A percentile compares a stretch with the other conserved stretches of the same genome.
Evolutionary conservation across 2,113 vertebrate species (phyloP).

Genomic region (Perca fluviatilis): DNA sequence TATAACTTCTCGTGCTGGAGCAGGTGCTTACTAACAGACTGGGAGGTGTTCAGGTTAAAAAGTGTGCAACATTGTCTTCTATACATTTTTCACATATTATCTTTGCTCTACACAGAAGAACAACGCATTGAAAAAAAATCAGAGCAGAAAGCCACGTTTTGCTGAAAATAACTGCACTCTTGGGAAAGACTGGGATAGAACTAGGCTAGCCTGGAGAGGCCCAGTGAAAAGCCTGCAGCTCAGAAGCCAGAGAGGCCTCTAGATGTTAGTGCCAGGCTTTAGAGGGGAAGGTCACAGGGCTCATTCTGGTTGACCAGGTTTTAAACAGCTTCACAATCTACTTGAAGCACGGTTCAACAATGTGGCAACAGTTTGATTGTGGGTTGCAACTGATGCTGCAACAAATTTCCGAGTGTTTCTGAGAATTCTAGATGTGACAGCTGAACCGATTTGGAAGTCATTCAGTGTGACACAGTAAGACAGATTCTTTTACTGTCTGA

Average conservation of each 20-base stretch:
- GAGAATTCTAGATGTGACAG: slow-evolving; percentile 12
- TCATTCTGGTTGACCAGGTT: slow-evolving; percentile 17
- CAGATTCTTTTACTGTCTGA: slow-evolving; percentile 12
- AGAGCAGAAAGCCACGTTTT: slow-evolving; percentile 56
- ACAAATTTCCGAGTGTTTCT: slow-evolving; percentile 30
- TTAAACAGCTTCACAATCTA: slow-evolving; percentile 41
- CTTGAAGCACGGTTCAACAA: slow-evolving; percentile 25
- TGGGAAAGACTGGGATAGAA: slow-evolving; percentile 66
- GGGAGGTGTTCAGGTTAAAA: slow-evolving; percentile 19
- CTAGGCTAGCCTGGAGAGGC: slow-evolving; percentile 66
- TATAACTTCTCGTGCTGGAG: slow-evolving; percentile 8
- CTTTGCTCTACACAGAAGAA: slow-evolving; percentile 34
- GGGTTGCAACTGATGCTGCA: slow-evolving; percentile 33
- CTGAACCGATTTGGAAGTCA: not conserved
- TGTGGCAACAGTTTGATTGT: slow-evolving; percentile 19
- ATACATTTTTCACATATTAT: slow-evolving; percentile 27
- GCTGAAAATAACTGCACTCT: slow-evolving; percentile 75
- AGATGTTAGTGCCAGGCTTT: slow-evolving; percentile 32
- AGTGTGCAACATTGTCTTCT: not conserved
- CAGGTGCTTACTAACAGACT: slow-evolving; percentile 22
- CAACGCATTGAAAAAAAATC: slow-evolving; percentile 56
- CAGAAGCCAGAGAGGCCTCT: slow-evolving; percentile 29
- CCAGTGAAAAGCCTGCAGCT: slow-evolving; percentile 53
- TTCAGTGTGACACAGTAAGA: not conserved
- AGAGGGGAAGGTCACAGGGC: slow-evolving; percentile 26